A percentile compares a stretch with the other conserved stretches of the same genome.
Conservation (phyloP, 2,888 invertebrate genomes). For the Drosophila mimetica region DNA sequence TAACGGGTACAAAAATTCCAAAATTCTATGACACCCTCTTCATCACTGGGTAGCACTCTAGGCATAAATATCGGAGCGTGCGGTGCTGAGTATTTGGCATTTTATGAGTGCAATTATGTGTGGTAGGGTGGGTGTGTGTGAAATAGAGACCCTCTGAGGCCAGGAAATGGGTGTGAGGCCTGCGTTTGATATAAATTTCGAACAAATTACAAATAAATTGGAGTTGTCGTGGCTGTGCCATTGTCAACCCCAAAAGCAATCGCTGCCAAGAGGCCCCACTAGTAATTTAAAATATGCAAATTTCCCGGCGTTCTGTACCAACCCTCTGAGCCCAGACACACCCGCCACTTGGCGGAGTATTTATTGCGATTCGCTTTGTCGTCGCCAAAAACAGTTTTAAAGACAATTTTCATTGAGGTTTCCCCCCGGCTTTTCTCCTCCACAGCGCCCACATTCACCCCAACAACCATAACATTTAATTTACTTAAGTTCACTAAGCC, state of each 20-base stretch:
- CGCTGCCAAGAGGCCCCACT: constrained; percentile 55
- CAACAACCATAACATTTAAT: constrained; percentile 61
- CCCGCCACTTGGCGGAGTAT: constrained; percentile 33
- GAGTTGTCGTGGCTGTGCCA: constrained; percentile 67
- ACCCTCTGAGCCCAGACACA: constrained; percentile 10
- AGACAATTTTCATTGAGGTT: constrained; percentile 55
- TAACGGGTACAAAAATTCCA: too few species aligned
- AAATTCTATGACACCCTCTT: constrained; percentile 6
- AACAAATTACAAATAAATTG: constrained; percentile 80
- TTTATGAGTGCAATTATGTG: constrained; percentile 76
- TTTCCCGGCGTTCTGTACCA: constrained; percentile 44
- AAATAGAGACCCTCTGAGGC: constrained; percentile 37
- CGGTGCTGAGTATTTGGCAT: constrained; percentile 60
- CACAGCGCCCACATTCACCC: neutral
- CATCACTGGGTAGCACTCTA: constrained; percentile 18
- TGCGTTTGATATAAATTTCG: constrained; percentile 74
- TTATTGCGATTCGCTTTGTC: constrained; percentile 62
- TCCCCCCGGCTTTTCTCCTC: constrained; percentile 4
- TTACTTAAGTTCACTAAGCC: constrained; percentile 68
- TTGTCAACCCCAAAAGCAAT: constrained; percentile 60
- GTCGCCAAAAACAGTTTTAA: constrained; percentile 62
- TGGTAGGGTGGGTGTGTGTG: constrained; percentile 30
- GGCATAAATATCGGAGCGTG: constrained; percentile 39
- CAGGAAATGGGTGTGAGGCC: constrained; percentile 32
- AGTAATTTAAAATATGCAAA: constrained; percentile 78